phyloP scores from a whole-genome alignment of 2,797 vertebrate species.

The Falco concolor region DNA sequence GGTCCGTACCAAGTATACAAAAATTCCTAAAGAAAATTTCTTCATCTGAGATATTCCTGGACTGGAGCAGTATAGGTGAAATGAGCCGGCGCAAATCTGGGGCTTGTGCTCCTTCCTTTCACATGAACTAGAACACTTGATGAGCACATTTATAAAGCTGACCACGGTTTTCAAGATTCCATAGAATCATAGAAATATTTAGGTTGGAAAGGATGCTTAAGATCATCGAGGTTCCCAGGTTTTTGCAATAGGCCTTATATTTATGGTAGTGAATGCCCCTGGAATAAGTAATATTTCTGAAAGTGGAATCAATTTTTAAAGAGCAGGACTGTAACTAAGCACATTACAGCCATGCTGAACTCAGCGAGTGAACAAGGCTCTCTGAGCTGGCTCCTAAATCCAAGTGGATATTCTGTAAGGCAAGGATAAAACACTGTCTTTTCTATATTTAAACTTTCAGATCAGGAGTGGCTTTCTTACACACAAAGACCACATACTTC shows the following conservation, averaged over 20 bases:
- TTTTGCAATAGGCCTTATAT: background rate
- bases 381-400: slow-evolving; percentile 37
- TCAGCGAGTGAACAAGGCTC: background rate
- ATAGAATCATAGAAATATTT: background rate
- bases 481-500: background rate
- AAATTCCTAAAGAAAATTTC: background rate
- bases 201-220: background rate
- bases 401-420: slow-evolving; percentile 28
- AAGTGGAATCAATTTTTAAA: slow-evolving; percentile 52
- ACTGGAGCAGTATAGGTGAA: background rate
- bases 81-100: background rate
- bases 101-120: background rate
- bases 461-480: background rate
- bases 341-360: slow-evolving; percentile 43
- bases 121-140: background rate
- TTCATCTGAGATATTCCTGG: background rate
- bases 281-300: slow-evolving; percentile 34
- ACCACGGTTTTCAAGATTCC: background rate
- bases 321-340: slow-evolving; percentile 46
- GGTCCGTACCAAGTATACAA: background rate
- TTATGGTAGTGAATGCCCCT: background rate
- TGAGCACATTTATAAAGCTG: background rate
- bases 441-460: slow-evolving; percentile 13
- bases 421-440: slow-evolving; percentile 25
- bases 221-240: background rate